Conservation (phyloP, 2,888 invertebrate species). For the Thecophora atra region DNA sequence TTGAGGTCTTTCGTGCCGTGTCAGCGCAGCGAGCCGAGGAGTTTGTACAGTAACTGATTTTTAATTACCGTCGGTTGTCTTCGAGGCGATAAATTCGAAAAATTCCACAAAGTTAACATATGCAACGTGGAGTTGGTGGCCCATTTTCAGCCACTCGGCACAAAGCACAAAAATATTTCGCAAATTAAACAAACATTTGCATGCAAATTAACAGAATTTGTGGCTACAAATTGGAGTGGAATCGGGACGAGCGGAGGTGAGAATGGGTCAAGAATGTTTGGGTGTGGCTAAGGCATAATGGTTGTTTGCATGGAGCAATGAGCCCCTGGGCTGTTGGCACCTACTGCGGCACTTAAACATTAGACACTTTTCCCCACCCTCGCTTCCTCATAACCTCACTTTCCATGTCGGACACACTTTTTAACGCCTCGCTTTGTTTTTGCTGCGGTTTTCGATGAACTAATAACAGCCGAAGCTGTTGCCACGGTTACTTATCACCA, state of each 20-base stretch:
- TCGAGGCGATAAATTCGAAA: not conserved
- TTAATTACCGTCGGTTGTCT: not conserved
- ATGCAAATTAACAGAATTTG: constrained; percentile 26
- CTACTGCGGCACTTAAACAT: not conserved
- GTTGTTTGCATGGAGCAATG: no score
- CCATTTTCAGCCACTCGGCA: not conserved
- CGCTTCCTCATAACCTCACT: not conserved
- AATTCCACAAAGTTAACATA: not conserved
- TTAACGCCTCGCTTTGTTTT: not conserved
- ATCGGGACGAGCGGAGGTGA: not conserved
- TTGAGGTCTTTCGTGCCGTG: no score
- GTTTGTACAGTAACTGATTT: not conserved
- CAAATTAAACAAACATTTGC: not conserved
- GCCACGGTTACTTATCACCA: not conserved
- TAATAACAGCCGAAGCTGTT: not conserved
- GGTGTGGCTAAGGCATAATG: no score
- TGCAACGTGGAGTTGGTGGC: not conserved
- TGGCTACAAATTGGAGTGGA: constrained; percentile 6
- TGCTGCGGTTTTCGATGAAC: not conserved
- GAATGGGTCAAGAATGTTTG: no score
- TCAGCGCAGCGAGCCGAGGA: not conserved
- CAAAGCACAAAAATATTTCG: no score
- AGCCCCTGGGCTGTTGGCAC: no score
- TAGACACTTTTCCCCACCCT: not conserved
- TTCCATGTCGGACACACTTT: not conserved